Evolutionary conservation across 2,888 invertebrate genomes (phyloP), one percentile per base, ranked within the genome.

Genomic region (Alitta virens): DNA sequence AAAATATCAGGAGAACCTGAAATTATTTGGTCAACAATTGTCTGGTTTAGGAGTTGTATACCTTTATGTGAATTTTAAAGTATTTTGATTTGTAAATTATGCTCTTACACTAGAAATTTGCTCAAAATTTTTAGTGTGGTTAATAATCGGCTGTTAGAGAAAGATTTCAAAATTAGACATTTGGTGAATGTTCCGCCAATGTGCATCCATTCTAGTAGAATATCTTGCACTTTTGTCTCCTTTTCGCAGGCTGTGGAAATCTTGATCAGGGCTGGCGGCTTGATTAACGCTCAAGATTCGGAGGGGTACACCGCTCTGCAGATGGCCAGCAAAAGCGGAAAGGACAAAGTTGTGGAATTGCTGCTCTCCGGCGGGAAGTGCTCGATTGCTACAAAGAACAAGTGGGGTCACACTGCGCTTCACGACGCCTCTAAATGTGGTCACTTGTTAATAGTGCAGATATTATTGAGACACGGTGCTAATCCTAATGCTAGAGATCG

Each of bases 351-450:
- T 25, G 42, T 63, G 14, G 52, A 63, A n/a, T 3, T 38, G 26
- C 12, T 63, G 23, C 33, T 63, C 9, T 12, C 56, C 0, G 24
- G 16, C 2, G 52, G 43, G 14, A 26, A 21, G 5, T 63, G 63
- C 24, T 27, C 27, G n/a, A 38, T 64, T 21, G 53, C 51, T 38
- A 24, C 24, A 23, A 38, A 62, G 70, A 81, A 81, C 64, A 78
- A 80, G 65, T 80, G 80, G 79, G 81, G 80, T 5, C 70, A 79
- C 63, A 80, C 80, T 26, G 79, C 81, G 0, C 72, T 79, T 18
- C 80, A 80, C 79, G 81, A 81, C 60, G 80, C 80, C 5, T 51
- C 57, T 9, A 61, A 57, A 42, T 27, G 18, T 1, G 62, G 64
- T 1, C 43, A 40, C 5, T 16, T 49, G 21, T 57, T 38, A 16